These are phyloP conservation scores for Heliconius sara DNA, from an alignment of 2,888 invertebrate genomes.

Conservation along the genomic window DNA sequence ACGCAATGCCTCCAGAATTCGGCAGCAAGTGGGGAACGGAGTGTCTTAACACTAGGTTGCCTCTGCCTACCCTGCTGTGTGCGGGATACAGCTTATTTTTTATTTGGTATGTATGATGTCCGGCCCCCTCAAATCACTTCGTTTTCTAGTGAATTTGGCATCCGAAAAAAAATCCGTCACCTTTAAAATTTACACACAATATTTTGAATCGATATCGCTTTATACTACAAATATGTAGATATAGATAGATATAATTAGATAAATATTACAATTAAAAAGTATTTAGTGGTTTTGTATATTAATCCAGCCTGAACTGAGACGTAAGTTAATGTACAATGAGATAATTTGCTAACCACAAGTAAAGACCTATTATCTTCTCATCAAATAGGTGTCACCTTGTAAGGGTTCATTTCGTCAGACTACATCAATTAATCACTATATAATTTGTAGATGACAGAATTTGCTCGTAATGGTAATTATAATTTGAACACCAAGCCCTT, in stretches of 20 bases:
- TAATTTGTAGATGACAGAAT: slow-evolving; percentile 15
- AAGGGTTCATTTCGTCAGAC: slow-evolving; percentile 5
- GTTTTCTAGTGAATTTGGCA: too few species aligned
- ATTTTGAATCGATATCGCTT: too few species aligned
- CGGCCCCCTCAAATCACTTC: too few species aligned
- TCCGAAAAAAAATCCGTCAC: too few species aligned
- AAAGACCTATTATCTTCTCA: slow-evolving; percentile 18
- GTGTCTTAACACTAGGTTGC: too few species aligned
- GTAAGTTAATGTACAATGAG: not conserved
- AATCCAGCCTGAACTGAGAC: not conserved
- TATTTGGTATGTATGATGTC: too few species aligned
- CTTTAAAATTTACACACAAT: too few species aligned
- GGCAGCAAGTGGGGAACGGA: too few species aligned
- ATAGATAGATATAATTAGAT: not conserved
- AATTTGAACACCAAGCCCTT: not conserved
- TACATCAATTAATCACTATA: slow-evolving; percentile 17
- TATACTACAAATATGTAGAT: too few species aligned
- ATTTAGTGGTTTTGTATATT: not conserved
- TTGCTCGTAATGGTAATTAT: not conserved
- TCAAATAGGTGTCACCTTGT: slow-evolving; percentile 21
- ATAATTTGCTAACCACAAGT: slow-evolving; percentile 4
- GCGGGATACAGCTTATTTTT: too few species aligned
- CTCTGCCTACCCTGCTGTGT: too few species aligned
- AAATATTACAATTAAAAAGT: not conserved
- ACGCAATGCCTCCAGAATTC: too few species aligned